Evolutionary conservation across 2,888 invertebrate genomes (phyloP), one percentile per base, ranked within the genome.

Genomic region (Patella pellucida): DNA sequence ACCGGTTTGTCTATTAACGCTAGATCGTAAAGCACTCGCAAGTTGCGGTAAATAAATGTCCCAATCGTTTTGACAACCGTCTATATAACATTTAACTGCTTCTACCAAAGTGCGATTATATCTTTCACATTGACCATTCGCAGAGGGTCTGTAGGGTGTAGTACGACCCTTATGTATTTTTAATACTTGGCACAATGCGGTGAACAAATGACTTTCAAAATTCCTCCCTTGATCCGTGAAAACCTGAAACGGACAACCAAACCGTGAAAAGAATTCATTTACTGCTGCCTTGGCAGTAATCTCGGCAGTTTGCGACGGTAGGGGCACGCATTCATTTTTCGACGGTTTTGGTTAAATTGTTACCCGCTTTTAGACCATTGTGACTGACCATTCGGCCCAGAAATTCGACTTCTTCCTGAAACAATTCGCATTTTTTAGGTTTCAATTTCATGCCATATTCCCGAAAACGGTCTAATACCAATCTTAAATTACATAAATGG

Each of bases 371-470:
- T 0, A 31, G 31, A 3, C 74, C 72, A 0, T 76, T 73, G 15
- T 62, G 23, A 11, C 68, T 69, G 7, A 78, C 75, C 19, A 5
- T 50, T 52, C 74, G 74, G 1, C 81, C 81, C 0, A 81, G 27
- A 31, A 83, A 83, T 23, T 72, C 70, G 1, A 81, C 77, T 62
- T 77, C 52, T 11, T 23, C 16, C 50, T 77, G 67, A 31, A 81
- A 81, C 62, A 82, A 50, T 1, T 72, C 71, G 67, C 81, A 82
- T 69, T 81, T 82, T 23, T 69, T 71, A 0, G 82, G 81, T 68
- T 81, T 79, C 54, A 3, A 31, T 31, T 31, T 31, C 31, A 4
- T 31, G 31, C 2, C 4, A 31, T 2, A 31, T 31, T 2, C 3
- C 41, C 77, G n/a, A 12, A 82, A 73, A 9, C 80, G 50, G n/a